Base-by-base conservation (phyloP, 2,797 vertebrate species). In the Acestrorhynchus altus region DNA sequence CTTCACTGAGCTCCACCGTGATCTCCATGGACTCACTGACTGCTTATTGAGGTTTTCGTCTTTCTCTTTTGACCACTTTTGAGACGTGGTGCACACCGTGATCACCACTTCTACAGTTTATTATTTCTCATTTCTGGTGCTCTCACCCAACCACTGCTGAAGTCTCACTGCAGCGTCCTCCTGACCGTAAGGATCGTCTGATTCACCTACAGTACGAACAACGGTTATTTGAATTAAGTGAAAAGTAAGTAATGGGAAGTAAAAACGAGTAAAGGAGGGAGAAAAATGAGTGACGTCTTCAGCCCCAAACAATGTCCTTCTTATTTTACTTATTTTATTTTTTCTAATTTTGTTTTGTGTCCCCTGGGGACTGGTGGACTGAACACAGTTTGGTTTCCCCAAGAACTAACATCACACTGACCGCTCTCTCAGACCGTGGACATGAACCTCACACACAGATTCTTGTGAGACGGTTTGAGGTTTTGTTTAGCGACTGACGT, bases 51-150 rank as follows among this genome's bases (percentile, higher is more conserved):
- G 51, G 1, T 16, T 31, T 59, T 59, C 13, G 16, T 59, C 8
- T 59, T 16, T 67, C 18, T 47, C 16, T 47, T 67, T 51, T 68
- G n/a, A 51, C 47, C 47, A 44, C 18, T 24, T 49, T 67, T 67
- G 44, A 16, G 44, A 12, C 24, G 9, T 7, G 24, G 15, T 24
- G 49, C 31, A 22, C 15, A 1, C 44, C 35, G 54, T 49, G 51
- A 54, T 68, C 44, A 15, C 54, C 47, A 35, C n/a, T 47, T n/a
- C 26, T 51, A 24, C 6, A 11, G 35, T 46, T 51, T 20, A 11
- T 60, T 63, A 42, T 51, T 56, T 57, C 28, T 57, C 1, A n/a
- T 57, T 28, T 49, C 15, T 31, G 13, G 24, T 59, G 11, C 54
- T 42, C 46, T 47, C 8, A 40, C 40, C 20, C 15, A 20, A 18